phyloP scores from a whole-genome alignment of 2,113 vertebrate genomes.

The Bos indicus region DNA sequence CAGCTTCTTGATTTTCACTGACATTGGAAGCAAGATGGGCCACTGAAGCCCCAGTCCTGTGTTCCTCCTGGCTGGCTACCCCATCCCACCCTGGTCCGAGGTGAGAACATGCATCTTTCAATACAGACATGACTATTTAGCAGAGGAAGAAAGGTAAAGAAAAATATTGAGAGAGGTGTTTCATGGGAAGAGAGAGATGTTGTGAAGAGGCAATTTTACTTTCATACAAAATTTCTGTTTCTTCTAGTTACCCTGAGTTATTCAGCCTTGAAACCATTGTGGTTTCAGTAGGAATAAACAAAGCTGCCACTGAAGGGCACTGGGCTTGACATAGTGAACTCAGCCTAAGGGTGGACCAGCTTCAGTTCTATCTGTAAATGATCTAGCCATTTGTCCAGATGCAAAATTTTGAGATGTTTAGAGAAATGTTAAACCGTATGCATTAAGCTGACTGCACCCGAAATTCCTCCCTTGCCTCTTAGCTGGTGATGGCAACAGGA shows the following conservation, averaged over 20 bases:
- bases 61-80: background rate
- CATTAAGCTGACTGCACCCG: background rate
- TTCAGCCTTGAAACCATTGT: background rate
- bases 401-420: background rate
- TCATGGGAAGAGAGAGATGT: background rate
- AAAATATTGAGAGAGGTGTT: background rate
- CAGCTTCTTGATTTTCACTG: background rate
- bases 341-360: background rate
- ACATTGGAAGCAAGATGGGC: background rate
- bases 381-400: background rate
- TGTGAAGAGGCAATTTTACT: background rate
- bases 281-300: background rate
- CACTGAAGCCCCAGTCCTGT: background rate
- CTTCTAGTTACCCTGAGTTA: background rate
- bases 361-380: background rate
- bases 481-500: background rate
- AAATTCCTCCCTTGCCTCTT: background rate
- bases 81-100: background rate
- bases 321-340: background rate
- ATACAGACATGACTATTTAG: background rate
- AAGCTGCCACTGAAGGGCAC: background rate
- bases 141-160: background rate
- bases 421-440: background rate
- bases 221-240: background rate
- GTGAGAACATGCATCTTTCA: background rate